These are phyloP conservation scores for Campaea margaritaria DNA, from an alignment of 2,888 invertebrate genomes.

Conservation along the genomic window DNA sequence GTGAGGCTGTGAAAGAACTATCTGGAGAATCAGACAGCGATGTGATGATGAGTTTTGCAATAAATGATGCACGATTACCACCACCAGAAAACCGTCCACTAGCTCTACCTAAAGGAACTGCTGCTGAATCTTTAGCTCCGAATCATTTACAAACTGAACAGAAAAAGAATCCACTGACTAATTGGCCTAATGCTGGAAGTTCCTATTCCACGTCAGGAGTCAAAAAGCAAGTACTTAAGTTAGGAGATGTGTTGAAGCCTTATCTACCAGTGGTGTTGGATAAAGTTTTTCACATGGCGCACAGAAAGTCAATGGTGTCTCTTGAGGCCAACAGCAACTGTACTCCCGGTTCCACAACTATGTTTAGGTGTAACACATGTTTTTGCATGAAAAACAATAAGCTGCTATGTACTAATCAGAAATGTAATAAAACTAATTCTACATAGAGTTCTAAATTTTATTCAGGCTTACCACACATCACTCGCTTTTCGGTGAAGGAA, in stretches of 20 bases:
- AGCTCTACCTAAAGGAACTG: too few species aligned
- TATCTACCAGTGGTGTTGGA: constrained; percentile 53
- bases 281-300: constrained; percentile 53
- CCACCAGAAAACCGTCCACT: too few species aligned
- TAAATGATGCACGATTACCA: constrained; percentile 7
- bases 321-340: constrained; percentile 50
- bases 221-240: constrained; percentile 4
- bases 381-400: constrained; percentile 68
- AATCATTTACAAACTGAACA: too few species aligned
- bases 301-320: constrained; percentile 61
- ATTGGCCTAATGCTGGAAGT: too few species aligned
- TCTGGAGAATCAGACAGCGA: constrained; percentile 28
- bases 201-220: too few species aligned
- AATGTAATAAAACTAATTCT: neutral
- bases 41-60: constrained; percentile 28
- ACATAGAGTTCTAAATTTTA: neutral
- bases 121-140: too few species aligned
- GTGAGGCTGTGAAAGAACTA: constrained; percentile 22
- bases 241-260: constrained; percentile 40
- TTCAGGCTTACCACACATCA: neutral
- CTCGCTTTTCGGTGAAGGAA: too few species aligned
- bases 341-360: constrained; percentile 50
- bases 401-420: constrained; percentile 59
- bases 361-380: constrained; percentile 61
- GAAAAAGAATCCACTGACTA: too few species aligned